Percentiles rank a stretch among this genome's conserved stretches.
phyloP scores from a whole-genome alignment of 2,797 vertebrate genomes.

The Melanotaenia pygmaea region DNA sequence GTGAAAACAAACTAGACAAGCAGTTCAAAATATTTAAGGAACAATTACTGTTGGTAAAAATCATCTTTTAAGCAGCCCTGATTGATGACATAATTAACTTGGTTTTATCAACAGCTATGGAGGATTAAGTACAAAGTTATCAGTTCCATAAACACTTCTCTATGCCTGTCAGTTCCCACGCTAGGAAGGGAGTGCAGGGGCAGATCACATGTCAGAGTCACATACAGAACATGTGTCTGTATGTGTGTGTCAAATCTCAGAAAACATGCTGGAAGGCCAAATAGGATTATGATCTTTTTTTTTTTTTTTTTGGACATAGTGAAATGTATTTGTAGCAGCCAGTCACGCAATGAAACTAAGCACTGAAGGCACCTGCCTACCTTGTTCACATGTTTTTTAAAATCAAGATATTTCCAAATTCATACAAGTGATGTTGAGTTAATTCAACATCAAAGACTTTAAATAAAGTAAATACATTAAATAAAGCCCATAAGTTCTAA shows the following conservation, averaged over 20 bases:
- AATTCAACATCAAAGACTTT: background rate
- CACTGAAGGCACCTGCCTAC: background rate
- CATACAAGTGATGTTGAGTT: background rate
- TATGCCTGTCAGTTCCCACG: constrained; percentile 30
- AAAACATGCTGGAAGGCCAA: constrained; percentile 14
- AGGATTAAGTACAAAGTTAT: constrained; percentile 25
- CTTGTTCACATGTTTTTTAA: background rate
- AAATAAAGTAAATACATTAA: background rate
- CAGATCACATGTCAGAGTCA: constrained; percentile 45
- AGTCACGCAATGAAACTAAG: background rate
- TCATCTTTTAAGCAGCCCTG: background rate
- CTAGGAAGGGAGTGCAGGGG: constrained; percentile 4
- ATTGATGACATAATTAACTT: constrained; percentile 11
- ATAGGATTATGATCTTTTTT: background rate
- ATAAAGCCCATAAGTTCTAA: too few relatives aligned
- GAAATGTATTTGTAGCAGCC: background rate
- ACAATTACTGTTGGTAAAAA: constrained; percentile 1
- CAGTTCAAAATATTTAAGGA: constrained; percentile 5
- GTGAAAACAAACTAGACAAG: constrained; percentile 7
- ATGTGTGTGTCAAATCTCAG: constrained; percentile 14
- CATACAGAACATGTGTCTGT: constrained; percentile 7
- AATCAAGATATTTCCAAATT: background rate
- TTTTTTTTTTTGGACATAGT: background rate
- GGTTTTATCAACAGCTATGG: constrained; percentile 19
- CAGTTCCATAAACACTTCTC: constrained; percentile 17